Evolutionary conservation across 2,797 vertebrate genomes (phyloP), one percentile per base, ranked within the genome.

Genomic region (Heliangelus exortis): DNA sequence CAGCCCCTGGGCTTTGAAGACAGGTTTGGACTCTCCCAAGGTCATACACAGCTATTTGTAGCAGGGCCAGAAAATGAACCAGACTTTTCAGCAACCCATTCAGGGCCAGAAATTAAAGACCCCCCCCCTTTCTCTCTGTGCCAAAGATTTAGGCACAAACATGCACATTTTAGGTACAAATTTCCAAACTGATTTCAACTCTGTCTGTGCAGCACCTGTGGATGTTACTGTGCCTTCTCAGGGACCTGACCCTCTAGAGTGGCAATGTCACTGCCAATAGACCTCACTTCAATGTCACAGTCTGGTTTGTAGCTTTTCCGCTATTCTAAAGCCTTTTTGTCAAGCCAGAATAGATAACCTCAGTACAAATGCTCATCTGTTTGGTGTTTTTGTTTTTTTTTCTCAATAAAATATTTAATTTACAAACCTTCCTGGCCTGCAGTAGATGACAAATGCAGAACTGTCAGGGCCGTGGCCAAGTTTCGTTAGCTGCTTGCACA

Each of bases 181-280:
- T 54, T 68, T 61, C 54, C 28, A 9, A 61, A 57, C 18, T 16
- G 14, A 15, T 79, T 76, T 89, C 25, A 12, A 10, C 22, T n/a
- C 23, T 34, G 20, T 12, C 53, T 65, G 31, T 65, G 33, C 18
- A 71, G 63, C 31, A 84, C 3, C 4, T 0, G 0, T 10, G 34
- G 5, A 15, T 53, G 8, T 47, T 73, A 59, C 45, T 0, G 0
- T 53, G 25, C 31, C 10, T 69, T 9, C 34, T 15, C 2, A 3
- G 20, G n/a, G 41, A 48, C 31, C 28, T 67, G 65, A 12, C 23
- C 33, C 15, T 77, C 10, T 31, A 25, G 68, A 50, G 28, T 16
- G 12, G 16, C 39, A 63, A 6, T 18, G n/a, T 10, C 41, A 31
- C 18, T 63, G 48, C 26, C 59, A 55, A 5, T 10, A 79, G 50